A percentile compares a stretch with the other conserved stretches of the same genome.
Evolutionary conservation across 1,140 invertebrate species (phyloP).

Genomic region (Zelostemma sp.): DNA sequence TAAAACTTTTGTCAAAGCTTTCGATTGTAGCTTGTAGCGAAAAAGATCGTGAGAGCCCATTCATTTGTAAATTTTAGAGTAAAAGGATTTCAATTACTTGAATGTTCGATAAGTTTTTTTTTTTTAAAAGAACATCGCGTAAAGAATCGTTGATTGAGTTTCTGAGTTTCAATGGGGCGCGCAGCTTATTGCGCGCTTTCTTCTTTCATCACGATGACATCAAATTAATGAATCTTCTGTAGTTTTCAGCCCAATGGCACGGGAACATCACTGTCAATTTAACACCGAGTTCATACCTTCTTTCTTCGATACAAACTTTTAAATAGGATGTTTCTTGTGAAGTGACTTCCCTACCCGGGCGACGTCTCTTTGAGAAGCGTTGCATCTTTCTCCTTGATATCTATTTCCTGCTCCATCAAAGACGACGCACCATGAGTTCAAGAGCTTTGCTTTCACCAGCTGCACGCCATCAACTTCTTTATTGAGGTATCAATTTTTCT

Average conservation of each 20-base stretch:
- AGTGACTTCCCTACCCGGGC: constrained; percentile 58
- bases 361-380: constrained; percentile 50
- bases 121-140: constrained; percentile 20
- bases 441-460: constrained; percentile 39
- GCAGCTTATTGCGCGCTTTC: constrained; percentile 55
- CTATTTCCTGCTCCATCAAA: constrained; percentile 46
- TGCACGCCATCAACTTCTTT: constrained; percentile 58
- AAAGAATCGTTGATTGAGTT: constrained; percentile 45
- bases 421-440: constrained; percentile 24
- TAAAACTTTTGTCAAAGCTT: background rate
- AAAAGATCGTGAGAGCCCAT: constrained; percentile 2
- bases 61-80: constrained; percentile 15
- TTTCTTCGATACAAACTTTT: constrained; percentile 65
- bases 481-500: constrained; percentile 56
- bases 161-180: constrained; percentile 51
- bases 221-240: constrained; percentile 60
- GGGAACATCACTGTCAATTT: constrained; percentile 62
- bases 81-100: constrained; percentile 23
- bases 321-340: constrained; percentile 64
- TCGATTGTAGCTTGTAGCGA: background rate
- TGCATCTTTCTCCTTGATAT: constrained; percentile 28
- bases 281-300: constrained; percentile 45
- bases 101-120: constrained; percentile 8
- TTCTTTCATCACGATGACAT: constrained; percentile 25
- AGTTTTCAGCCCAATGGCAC: constrained; percentile 46